These are phyloP conservation scores for Archips xylosteana DNA, from an alignment of 2,888 invertebrate genomes.

Conservation along the genomic window DNA sequence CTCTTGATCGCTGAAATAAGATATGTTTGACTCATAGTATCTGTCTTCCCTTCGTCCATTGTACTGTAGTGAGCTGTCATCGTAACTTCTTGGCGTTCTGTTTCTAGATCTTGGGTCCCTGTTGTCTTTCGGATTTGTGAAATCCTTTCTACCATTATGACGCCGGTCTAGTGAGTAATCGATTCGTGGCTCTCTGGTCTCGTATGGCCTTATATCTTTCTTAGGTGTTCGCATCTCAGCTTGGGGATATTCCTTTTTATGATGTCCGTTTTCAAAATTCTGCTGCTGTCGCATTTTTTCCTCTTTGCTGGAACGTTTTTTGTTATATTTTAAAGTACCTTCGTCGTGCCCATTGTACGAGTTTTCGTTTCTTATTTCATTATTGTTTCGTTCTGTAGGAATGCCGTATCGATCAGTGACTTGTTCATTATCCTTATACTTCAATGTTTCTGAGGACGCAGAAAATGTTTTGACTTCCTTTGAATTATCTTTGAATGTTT, in stretches of 20 bases:
- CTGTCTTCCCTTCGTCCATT: constrained; percentile 77
- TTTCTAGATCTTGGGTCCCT: constrained; percentile 67
- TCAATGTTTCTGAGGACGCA: constrained; percentile 81
- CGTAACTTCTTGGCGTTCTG: constrained; percentile 74
- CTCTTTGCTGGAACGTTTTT: constrained; percentile 75
- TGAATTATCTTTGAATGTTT: constrained; percentile 81
- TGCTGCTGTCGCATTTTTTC: constrained; percentile 71
- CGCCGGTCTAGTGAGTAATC: constrained; percentile 80
- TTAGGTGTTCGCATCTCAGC: constrained; percentile 71
- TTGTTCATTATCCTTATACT: constrained; percentile 78
- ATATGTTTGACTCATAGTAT: constrained; percentile 79
- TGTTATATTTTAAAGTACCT: constrained; percentile 77
- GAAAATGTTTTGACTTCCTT: constrained; percentile 82
- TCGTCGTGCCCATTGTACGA: constrained; percentile 76
- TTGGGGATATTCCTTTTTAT: constrained; percentile 75
- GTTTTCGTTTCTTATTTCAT: constrained; percentile 69
- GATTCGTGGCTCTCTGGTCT: constrained; percentile 73
- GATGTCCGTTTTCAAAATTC: constrained; percentile 67
- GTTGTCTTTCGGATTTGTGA: constrained; percentile 64
- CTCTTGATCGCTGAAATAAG: constrained; percentile 79
- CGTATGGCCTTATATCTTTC: constrained; percentile 69
- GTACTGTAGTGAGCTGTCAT: constrained; percentile 76
- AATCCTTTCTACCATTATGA: constrained; percentile 68
- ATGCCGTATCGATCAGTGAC: constrained; percentile 77
- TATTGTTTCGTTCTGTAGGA: constrained; percentile 73